These are phyloP conservation scores for Elephas maximus DNA, from an alignment of 2,113 vertebrate genomes.

Conservation along the genomic window DNA sequence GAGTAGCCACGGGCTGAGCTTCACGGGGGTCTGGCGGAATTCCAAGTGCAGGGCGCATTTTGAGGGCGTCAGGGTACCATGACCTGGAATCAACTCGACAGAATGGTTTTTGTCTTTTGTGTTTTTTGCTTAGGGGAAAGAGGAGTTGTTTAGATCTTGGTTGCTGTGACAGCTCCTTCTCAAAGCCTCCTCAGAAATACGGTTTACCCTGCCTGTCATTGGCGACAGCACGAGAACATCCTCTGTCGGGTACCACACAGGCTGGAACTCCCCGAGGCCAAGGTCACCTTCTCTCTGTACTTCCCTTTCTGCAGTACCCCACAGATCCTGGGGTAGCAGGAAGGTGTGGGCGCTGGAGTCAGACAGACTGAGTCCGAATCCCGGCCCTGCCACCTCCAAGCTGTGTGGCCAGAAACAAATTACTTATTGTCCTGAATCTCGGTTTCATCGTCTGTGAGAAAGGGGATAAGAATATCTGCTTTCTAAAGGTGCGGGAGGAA, in stretches of 20 bases:
- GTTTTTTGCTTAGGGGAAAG: background rate
- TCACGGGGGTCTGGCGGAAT: background rate
- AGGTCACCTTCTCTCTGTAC: background rate
- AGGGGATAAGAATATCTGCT: background rate
- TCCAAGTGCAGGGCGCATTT: background rate
- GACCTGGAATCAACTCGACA: background rate
- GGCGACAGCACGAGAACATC: accelerated
- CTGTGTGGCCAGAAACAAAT: background rate
- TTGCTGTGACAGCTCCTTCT: background rate
- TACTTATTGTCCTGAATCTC: background rate
- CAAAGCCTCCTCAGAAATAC: background rate
- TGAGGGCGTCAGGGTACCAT: background rate
- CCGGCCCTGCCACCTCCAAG: background rate
- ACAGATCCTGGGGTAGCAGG: background rate
- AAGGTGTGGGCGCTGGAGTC: background rate
- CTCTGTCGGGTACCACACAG: background rate
- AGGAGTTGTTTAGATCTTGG: background rate
- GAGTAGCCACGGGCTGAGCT: background rate
- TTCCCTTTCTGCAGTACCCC: background rate
- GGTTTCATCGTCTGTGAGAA: background rate
- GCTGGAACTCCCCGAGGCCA: background rate
- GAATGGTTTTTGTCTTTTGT: background rate
- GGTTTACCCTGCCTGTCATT: accelerated
- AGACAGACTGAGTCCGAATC: background rate
- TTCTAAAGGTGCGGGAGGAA: background rate